Percentiles rank a stretch among this genome's conserved stretches.
Conservation (phyloP, 2,113 vertebrate species). For the Esox niger region DNA sequence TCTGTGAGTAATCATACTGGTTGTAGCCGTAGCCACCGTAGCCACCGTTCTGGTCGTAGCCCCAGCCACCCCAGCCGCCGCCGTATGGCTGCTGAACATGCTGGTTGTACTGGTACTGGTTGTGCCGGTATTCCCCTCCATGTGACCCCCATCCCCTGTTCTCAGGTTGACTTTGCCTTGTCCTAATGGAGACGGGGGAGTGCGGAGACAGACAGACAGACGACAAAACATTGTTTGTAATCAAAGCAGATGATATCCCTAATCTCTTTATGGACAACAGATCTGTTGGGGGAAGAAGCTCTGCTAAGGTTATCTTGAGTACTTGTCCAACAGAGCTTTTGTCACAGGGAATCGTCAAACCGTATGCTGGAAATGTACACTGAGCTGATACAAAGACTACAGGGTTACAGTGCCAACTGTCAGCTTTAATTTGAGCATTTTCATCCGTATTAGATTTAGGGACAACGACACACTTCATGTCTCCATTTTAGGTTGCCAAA, state of each 20-base stretch:
- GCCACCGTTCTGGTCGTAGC: constrained; percentile 84
- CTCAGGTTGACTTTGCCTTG: constrained; percentile 45
- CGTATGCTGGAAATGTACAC: neutral
- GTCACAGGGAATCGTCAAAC: neutral
- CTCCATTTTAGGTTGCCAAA: too few species aligned
- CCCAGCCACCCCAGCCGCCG: constrained; percentile 85
- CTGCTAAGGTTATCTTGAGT: neutral
- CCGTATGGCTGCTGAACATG: constrained; percentile 86
- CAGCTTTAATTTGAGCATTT: too few species aligned
- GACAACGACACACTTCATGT: too few species aligned
- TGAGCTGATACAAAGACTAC: too few species aligned
- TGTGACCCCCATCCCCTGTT: constrained; percentile 73
- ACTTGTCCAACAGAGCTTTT: too few species aligned
- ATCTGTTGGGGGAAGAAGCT: neutral
- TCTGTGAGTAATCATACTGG: constrained; percentile 86
- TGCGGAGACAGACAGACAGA: too few species aligned
- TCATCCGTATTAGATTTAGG: too few species aligned
- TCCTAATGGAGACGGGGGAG: constrained; percentile 40
- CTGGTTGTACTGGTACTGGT: constrained; percentile 76
- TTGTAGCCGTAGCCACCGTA: constrained; percentile 87
- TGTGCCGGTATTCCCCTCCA: constrained; percentile 69
- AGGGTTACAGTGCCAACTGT: too few species aligned
- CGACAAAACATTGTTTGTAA: neutral
- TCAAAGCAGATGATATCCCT: neutral
- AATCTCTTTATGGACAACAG: neutral